These are phyloP conservation scores for Tympanuchus pallidicinctus DNA, from an alignment of 2,113 vertebrate genomes.

Conservation along the genomic window DNA sequence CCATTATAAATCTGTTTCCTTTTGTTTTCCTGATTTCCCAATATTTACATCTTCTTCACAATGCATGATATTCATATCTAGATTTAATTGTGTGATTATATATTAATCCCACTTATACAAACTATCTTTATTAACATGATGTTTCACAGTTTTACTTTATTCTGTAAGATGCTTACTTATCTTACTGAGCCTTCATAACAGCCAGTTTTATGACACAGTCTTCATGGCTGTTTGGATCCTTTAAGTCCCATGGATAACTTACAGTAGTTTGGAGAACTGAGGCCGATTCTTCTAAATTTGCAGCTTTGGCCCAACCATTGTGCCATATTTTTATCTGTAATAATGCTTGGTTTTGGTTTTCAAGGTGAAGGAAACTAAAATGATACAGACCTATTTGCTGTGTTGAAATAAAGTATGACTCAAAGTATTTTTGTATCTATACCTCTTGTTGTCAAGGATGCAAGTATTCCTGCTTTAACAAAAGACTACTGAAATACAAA, in stretches of 20 bases:
- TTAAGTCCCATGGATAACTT: background rate
- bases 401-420: background rate
- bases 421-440: background rate
- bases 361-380: background rate
- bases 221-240: background rate
- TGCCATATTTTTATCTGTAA: background rate
- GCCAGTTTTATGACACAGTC: background rate
- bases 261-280: background rate
- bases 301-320: background rate
- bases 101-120: background rate
- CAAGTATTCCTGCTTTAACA: background rate
- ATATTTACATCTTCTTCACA: background rate
- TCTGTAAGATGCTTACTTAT: background rate
- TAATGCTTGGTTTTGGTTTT: background rate
- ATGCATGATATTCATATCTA: background rate
- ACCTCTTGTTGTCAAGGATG: background rate
- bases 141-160: background rate
- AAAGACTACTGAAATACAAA: background rate
- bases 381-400: background rate
- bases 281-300: background rate
- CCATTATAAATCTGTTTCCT: background rate
- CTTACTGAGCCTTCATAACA: background rate
- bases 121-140: background rate
- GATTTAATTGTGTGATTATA: background rate
- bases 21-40: background rate